Evolutionary conservation across 2,797 vertebrate genomes (phyloP).

Genomic region (Nothura maculosa): DNA sequence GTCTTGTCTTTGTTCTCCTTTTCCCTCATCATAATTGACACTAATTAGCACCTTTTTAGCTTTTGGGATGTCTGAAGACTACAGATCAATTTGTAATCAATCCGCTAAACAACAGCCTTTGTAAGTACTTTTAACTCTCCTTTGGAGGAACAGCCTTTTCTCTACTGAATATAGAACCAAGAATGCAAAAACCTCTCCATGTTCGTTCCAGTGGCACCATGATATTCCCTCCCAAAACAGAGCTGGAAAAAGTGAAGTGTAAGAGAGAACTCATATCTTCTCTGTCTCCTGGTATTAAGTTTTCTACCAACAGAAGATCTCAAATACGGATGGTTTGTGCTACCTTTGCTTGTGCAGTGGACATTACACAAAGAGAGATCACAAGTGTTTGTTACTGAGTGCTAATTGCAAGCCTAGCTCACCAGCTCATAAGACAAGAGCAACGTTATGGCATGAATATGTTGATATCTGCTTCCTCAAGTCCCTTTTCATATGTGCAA

Average conservation of each 20-base stretch:
- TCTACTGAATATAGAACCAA: neutral
- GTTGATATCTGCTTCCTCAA: neutral
- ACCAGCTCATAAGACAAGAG: neutral
- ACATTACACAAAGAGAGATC: neutral
- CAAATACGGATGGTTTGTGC: neutral
- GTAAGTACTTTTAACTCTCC: neutral
- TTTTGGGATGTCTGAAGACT: neutral
- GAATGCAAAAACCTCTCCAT: accelerated
- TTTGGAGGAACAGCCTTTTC: neutral
- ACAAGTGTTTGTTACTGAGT: neutral
- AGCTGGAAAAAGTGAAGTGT: neutral
- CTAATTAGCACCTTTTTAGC: slow-evolving; percentile 26
- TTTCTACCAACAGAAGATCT: neutral
- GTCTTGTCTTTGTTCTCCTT: slow-evolving; percentile 42
- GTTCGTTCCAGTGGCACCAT: accelerated
- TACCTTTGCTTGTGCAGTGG: neutral
- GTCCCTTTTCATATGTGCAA: neutral
- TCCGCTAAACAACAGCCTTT: neutral
- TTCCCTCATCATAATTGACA: slow-evolving; percentile 5
- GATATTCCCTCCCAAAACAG: neutral
- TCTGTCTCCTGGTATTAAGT: neutral
- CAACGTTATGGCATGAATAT: neutral
- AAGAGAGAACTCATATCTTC: neutral
- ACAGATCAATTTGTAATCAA: neutral
- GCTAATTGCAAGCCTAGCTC: accelerated